Percentiles rank a stretch among this genome's conserved stretches.
phyloP scores from a whole-genome alignment of 1,140 invertebrate genomes.

The Drosophila sturtevanti region DNA sequence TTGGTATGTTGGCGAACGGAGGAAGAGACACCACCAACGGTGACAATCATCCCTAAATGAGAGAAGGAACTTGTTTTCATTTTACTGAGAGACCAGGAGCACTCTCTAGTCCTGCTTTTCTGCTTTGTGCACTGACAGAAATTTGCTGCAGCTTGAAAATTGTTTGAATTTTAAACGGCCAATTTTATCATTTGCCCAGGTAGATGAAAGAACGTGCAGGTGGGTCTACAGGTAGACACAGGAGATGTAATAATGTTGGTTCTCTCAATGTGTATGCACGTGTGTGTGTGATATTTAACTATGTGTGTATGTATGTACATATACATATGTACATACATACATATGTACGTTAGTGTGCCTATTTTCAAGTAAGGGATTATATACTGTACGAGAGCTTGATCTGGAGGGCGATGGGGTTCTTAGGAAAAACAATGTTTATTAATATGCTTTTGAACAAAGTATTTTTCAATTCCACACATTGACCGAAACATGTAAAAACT shows the following conservation, averaged over 20 bases:
- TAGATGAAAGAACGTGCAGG: conserved; percentile 35
- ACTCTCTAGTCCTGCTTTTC: not conserved
- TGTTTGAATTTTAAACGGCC: conserved; percentile 30
- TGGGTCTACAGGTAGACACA: conserved; percentile 39
- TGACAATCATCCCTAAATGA: conserved; percentile 63
- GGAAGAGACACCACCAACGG: conserved; percentile 26
- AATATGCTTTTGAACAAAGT: not conserved
- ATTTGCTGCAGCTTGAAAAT: conserved; percentile 37
- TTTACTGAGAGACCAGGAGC: conserved; percentile 1
- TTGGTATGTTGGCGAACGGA: conserved; percentile 12
- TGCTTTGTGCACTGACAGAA: conserved; percentile 57
- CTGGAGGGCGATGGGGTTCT: not conserved
- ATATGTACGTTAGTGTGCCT: not conserved
- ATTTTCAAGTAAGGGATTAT: conserved; percentile 37
- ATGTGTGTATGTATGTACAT: conserved; percentile 5
- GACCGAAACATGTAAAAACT: not conserved
- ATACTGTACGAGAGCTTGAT: conserved; percentile 39
- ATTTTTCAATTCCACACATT: not conserved
- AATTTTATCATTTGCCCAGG: conserved; percentile 4
- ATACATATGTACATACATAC: conserved; percentile 4
- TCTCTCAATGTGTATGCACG: conserved; percentile 17
- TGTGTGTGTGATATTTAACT: conserved; percentile 2
- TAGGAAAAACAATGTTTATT: not conserved
- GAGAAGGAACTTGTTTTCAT: conserved; percentile 72
- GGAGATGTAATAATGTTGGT: conserved; percentile 52